Evolutionary conservation across 1,140 invertebrate genomes (phyloP), one percentile per base, ranked within the genome.

Genomic region (Zaprionus tsacasi): DNA sequence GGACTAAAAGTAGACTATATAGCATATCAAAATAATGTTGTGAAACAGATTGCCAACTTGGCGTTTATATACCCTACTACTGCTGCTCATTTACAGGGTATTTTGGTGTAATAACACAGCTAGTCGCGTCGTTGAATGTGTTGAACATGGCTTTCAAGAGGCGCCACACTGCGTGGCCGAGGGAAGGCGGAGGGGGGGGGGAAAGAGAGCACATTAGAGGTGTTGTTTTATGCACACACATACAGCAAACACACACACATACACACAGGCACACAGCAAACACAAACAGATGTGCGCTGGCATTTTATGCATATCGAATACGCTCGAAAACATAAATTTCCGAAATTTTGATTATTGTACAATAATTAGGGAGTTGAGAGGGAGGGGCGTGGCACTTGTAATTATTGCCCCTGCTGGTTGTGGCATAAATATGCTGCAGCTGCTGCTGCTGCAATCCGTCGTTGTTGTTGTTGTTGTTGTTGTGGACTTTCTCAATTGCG

Each of bases 261-360:
- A 48, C 8, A 21, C 17, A 11, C n/a, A 17, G 6, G 15, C n/a
- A 17, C 15, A 48, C 17, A 21, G 3, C 17, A 12, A 25, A 12
- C 17, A 50, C 45, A 50, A 50, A 50, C 45, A 50, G 45, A 21
- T 25, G 45, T 50, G 45, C 17, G 17, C 21, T 50, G 45, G 45
- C 17, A 25, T 50, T 45, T 45, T 50, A 50, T 50, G 45, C 45
- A 50, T 50, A 50, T 50, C 45, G 45, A 50, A 50, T 21, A 50
- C 17, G 45, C 10, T 50, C 17, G 8, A 50, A 50, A 50, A 50
- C 45, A 50, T 50, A 50, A 50, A 50, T 50, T 50, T 21, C 10
- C 45, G n/a, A n/a, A 25, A 50, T 25, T 50, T 50, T 50, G 45
- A 50, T 50, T 50, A 50, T 50, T 50, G 45, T 25, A 50, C 45